Evolutionary conservation across 2,888 invertebrate genomes (phyloP).

Genomic region (Himalopsyche kuldschensis): DNA sequence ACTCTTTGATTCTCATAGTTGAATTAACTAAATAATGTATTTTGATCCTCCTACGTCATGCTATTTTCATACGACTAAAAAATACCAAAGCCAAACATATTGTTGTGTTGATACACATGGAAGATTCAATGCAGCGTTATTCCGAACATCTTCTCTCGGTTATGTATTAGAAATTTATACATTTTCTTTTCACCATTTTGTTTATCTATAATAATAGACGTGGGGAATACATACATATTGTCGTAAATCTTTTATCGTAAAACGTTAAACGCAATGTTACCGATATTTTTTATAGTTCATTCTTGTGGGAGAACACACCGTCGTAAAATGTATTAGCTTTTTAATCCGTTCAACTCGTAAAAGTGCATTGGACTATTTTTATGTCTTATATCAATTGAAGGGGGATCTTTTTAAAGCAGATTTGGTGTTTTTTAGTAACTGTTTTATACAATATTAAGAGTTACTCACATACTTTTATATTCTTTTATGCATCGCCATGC

Average conservation of each 20-base stretch:
- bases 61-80: too few species aligned
- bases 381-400: background rate
- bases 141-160: background rate
- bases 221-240: background rate
- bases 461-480: too few species aligned
- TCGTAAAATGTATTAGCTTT: background rate
- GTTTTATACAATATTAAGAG: too few species aligned
- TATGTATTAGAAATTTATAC: background rate
- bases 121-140: too few species aligned
- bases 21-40: too few species aligned
- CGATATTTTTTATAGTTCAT: background rate
- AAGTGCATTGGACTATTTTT: background rate
- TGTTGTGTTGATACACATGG: too few species aligned
- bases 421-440: too few species aligned
- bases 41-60: too few species aligned
- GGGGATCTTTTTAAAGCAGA: too few species aligned
- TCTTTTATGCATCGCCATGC: too few species aligned
- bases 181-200: background rate
- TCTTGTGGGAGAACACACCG: background rate
- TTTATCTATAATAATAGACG: background rate
- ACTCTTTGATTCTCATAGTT: too few species aligned
- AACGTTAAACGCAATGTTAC: background rate
- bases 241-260: slow-evolving; percentile 1
- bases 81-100: background rate
- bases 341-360: background rate